Evolutionary conservation across 2,888 invertebrate genomes (phyloP).

Genomic region (Drosophila cognata): DNA sequence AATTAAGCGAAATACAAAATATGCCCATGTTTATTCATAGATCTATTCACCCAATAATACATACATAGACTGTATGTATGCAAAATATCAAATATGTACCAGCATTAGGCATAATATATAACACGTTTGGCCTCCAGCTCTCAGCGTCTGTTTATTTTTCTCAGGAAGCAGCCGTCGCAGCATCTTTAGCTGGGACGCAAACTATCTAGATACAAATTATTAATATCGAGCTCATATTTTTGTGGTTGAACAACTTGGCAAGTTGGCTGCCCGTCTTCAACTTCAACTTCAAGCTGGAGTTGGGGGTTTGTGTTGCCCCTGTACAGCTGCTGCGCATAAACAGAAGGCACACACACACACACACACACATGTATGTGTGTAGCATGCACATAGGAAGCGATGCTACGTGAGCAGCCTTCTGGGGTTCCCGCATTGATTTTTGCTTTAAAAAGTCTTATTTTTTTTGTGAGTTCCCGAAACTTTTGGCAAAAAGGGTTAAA

Average conservation of each 20-base stretch:
- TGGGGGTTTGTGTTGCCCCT: slow-evolving; percentile 43
- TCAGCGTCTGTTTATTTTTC: slow-evolving; percentile 31
- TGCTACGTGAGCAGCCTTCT: slow-evolving; percentile 54
- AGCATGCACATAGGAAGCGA: slow-evolving; percentile 55
- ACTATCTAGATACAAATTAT: slow-evolving; percentile 83
- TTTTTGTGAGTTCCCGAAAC: slow-evolving; percentile 30
- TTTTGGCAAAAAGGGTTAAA: slow-evolving; percentile 73
- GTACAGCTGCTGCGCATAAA: slow-evolving; percentile 80
- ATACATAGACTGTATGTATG: slow-evolving; percentile 21
- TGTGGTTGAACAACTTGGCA: slow-evolving; percentile 68
- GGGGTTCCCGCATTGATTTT: slow-evolving; percentile 72
- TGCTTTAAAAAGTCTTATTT: slow-evolving; percentile 52
- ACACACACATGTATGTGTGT: slow-evolving; percentile 35
- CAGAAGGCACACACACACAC: slow-evolving; percentile 49
- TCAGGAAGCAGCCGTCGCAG: slow-evolving; percentile 62
- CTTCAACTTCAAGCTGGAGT: slow-evolving; percentile 25
- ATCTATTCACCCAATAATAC: slow-evolving; percentile 24
- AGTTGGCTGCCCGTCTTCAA: slow-evolving; percentile 64
- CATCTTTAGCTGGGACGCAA: slow-evolving; percentile 58
- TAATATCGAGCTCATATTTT: slow-evolving; percentile 82
- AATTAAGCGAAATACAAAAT: slow-evolving; percentile 69
- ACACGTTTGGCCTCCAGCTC: slow-evolving; percentile 36
- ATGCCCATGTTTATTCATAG: slow-evolving; percentile 54
- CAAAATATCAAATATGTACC: slow-evolving; percentile 36
- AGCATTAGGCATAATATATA: slow-evolving; percentile 34